Base-by-base conservation (phyloP, 1,140 invertebrate genomes). In the Bombus confusus region DNA sequence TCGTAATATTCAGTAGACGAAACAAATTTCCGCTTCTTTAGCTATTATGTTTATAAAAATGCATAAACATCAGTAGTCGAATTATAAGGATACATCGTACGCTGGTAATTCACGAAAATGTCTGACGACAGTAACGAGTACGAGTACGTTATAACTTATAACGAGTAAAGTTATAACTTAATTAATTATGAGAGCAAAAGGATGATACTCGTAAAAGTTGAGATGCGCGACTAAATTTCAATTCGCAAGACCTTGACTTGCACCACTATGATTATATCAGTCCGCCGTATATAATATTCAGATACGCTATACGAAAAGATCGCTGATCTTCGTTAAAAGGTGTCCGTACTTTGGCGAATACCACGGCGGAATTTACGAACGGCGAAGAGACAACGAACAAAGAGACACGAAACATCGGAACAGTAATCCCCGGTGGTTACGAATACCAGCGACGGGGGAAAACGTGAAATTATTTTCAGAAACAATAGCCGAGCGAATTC, bases 381-480 rank as follows among this genome's bases (percentile, higher is more conserved):
- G 22, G 9, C 22, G 31, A 28, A 28, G 31, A 59, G 57, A 59
- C 34, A 76, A 0, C 5, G 2, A 12, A 28, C 25, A n/a, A 28
- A 76, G 8, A n/a, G 9, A 2, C n/a, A 59, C 4, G 74, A 59
- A 31, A 76, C 31, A 37, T 31, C 25, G 31, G 22, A 5, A n/a
- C 41, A 73, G 43, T 47, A 43, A 73, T 73, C 41, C n/a, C 18
- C 15, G 2, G n/a, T 22, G 25, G 47, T 25, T 31, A 22, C 47
- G 74, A 76, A 81, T 43, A 34, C 39, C n/a, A 12, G 15, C 31
- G 34, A 8, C 39, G 47, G 41, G 73, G 18, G 57, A 37, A 37
- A 83, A 68, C 31, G 28, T 37, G 74, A 39, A 78, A 71, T 72
- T 85, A 85, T 85, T 85, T 80, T 71, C 76, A 85, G 76, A 79